Conservation (phyloP, 2,888 invertebrate species). For the Ypsolopha sequella region DNA sequence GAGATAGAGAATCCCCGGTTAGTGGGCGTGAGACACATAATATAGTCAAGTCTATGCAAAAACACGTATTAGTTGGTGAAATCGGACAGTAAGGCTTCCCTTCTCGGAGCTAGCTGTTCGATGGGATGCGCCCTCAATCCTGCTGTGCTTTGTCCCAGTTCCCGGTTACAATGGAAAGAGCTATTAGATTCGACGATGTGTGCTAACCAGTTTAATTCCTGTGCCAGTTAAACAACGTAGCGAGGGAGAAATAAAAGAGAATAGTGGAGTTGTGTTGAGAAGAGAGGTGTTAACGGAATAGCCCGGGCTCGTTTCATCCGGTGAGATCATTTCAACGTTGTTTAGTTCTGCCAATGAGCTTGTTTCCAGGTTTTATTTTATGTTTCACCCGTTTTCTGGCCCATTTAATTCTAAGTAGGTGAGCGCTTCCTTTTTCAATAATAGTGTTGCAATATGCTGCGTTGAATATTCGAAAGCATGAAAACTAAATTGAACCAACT, state of each 20-base stretch:
- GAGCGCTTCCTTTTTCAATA: not conserved
- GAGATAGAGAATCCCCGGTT: too few relatives aligned
- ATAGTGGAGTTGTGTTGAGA: constrained; percentile 17
- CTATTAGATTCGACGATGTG: constrained; percentile 55
- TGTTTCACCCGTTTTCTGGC: not conserved
- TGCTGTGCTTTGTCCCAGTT: constrained; percentile 32
- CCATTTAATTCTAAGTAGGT: not conserved
- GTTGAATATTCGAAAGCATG: too few relatives aligned
- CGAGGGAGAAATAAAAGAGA: constrained; percentile 34
- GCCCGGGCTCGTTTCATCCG: too few relatives aligned
- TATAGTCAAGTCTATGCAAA: too few relatives aligned
- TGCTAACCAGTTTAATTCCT: constrained; percentile 54
- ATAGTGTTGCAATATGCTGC: not conserved
- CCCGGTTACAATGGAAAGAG: constrained; percentile 43
- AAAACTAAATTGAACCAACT: too few relatives aligned
- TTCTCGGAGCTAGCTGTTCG: too few relatives aligned
- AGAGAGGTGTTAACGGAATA: not conserved
- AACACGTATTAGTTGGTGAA: too few relatives aligned
- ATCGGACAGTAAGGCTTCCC: too few relatives aligned
- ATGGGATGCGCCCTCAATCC: constrained; percentile 19
- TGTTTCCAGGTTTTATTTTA: not conserved
- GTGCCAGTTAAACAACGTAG: constrained; percentile 34
- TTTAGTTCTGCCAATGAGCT: not conserved
- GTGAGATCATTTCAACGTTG: not conserved
- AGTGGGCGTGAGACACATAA: too few relatives aligned